A percentile compares a stretch with the other conserved stretches of the same genome.
Conservation (phyloP, 2,888 invertebrate species). For the Athripsodes cinereus region DNA sequence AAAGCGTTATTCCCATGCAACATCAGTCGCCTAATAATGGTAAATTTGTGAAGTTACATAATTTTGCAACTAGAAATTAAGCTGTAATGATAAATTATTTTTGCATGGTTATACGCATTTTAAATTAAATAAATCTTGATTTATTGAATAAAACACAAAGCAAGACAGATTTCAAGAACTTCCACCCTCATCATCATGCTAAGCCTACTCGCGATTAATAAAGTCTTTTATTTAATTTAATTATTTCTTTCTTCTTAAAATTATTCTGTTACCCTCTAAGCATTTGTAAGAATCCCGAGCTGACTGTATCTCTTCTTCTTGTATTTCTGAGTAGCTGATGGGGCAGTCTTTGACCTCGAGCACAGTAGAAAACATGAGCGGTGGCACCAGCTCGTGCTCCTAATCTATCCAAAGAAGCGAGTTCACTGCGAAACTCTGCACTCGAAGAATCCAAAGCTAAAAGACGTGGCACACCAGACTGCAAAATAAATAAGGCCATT, state of each 20-base stretch:
- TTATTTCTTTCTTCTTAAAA: no score
- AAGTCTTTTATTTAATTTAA: no score
- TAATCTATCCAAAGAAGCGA: conserved; percentile 78
- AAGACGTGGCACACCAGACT: conserved; percentile 50
- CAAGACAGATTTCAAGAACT: no score
- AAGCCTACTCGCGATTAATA: no score
- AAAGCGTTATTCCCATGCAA: no score
- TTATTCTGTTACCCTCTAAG: conserved; percentile 38
- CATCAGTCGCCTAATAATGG: no score
- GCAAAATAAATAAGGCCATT: no score
- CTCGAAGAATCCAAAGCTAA: conserved; percentile 65
- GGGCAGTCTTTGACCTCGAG: conserved; percentile 72
- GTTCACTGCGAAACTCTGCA: conserved; percentile 68
- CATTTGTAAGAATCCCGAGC: conserved; percentile 51
- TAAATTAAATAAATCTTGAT: neutral
- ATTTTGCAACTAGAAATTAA: no score
- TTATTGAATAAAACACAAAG: neutral
- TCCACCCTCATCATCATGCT: no score
- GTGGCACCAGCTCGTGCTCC: conserved; percentile 86
- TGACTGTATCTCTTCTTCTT: conserved; percentile 43
- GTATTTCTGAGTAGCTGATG: conserved; percentile 78
- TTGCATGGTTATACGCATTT: neutral
- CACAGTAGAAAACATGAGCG: conserved; percentile 90
- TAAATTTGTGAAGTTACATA: no score
- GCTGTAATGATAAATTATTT: no score